These are phyloP conservation scores for Tribolium freemani DNA, from an alignment of 2,888 invertebrate species.

Conservation along the genomic window DNA sequence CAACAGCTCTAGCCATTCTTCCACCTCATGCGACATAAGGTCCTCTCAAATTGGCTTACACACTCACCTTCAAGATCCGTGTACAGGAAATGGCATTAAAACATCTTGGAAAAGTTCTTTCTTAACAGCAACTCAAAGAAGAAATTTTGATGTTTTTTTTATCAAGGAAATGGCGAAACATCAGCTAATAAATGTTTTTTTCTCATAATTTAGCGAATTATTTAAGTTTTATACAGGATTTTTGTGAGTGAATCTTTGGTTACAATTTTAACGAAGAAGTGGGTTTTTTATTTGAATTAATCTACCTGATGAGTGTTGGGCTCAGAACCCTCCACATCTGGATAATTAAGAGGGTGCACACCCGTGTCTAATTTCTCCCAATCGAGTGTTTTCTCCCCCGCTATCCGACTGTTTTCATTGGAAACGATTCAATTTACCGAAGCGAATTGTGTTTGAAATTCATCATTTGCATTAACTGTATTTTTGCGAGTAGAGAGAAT, in stretches of 20 bases:
- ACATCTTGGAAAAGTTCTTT: no score
- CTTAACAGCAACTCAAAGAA: no score
- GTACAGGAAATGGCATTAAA: no score
- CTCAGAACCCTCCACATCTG: slow-evolving; percentile 16
- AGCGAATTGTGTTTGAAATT: slow-evolving; percentile 45
- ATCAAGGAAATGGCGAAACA: no score
- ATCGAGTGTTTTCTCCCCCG: slow-evolving; percentile 33
- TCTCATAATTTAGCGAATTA: no score
- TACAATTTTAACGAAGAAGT: no score
- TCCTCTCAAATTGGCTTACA: no score
- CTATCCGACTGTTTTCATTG: slow-evolving; percentile 42
- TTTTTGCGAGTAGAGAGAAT: slow-evolving; percentile 39
- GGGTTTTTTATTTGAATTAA: not conserved
- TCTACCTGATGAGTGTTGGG: slow-evolving; percentile 6
- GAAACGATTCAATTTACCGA: slow-evolving; percentile 47
- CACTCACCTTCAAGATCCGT: no score
- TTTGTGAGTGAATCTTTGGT: no score
- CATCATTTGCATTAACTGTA: slow-evolving; percentile 45
- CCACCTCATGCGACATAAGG: not conserved
- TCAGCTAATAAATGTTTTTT: no score
- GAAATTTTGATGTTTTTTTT: no score
- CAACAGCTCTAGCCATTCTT: not conserved
- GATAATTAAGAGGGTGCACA: slow-evolving; percentile 39
- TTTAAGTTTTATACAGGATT: no score
- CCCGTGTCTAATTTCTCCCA: slow-evolving; percentile 41